Evolutionary conservation across 2,888 invertebrate genomes (phyloP).

Genomic region (Anaspis maculata): DNA sequence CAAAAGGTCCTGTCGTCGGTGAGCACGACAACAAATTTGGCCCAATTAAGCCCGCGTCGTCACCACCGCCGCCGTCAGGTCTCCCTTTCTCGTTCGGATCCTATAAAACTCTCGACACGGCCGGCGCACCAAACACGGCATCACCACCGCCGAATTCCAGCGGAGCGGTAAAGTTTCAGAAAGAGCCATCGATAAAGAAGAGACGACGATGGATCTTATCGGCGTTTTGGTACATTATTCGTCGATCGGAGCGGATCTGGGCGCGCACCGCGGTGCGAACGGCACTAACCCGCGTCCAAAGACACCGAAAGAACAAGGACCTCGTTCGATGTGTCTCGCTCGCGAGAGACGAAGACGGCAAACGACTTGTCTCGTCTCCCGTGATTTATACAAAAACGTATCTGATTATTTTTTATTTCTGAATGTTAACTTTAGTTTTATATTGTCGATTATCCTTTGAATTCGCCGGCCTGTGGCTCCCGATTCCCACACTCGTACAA

Average conservation of each 20-base stretch:
- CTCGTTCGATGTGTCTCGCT: too few relatives aligned
- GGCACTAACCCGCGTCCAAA: too few relatives aligned
- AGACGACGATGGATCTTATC: slow-evolving; percentile 29
- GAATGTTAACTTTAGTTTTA: slow-evolving; percentile 44
- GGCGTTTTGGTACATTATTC: slow-evolving; percentile 27
- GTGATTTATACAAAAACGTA: slow-evolving; percentile 44
- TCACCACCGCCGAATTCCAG: slow-evolving; percentile 21
- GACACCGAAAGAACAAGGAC: slow-evolving; percentile 10
- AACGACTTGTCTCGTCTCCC: too few relatives aligned
- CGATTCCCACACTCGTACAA: slow-evolving; percentile 40
- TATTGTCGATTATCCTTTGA: slow-evolving; percentile 44
- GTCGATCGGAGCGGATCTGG: slow-evolving; percentile 25
- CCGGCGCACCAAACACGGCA: too few relatives aligned
- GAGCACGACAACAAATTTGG: slow-evolving; percentile 29
- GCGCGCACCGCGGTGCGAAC: too few relatives aligned
- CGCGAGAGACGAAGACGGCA: too few relatives aligned
- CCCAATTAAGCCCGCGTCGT: slow-evolving; percentile 31
- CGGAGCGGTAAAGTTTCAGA: slow-evolving; percentile 29
- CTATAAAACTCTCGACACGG: too few relatives aligned
- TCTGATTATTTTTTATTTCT: slow-evolving; percentile 43
- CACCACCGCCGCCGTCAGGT: too few relatives aligned
- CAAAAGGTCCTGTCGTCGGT: not conserved
- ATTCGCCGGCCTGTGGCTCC: slow-evolving; percentile 36
- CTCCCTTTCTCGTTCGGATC: too few relatives aligned
- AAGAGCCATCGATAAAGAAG: slow-evolving; percentile 28